Percentiles rank a stretch among this genome's conserved stretches.
Evolutionary conservation across 2,113 vertebrate species (phyloP).

Genomic region (Brachionichthys hirsutus): DNA sequence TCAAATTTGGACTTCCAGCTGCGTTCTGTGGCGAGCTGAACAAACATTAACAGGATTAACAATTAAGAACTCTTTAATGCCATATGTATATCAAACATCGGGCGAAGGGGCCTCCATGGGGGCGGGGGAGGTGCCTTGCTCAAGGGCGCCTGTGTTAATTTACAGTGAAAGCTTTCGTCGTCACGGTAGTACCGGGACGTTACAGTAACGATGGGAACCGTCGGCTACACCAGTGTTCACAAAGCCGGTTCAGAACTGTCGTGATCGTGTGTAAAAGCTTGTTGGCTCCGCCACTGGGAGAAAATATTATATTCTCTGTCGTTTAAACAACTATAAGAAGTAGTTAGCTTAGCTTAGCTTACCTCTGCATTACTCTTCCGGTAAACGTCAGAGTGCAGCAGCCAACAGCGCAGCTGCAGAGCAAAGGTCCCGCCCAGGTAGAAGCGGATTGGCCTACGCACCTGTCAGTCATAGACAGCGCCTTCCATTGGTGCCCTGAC

Average conservation of each 20-base stretch:
- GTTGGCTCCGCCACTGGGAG: neutral
- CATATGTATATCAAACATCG: too few species aligned
- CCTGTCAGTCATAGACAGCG: neutral
- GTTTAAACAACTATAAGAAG: neutral
- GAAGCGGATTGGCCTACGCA: slow-evolving; percentile 6
- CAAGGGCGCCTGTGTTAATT: too few species aligned
- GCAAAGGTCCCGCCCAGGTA: neutral
- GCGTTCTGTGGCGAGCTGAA: too few species aligned
- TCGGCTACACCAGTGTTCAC: slow-evolving; percentile 10
- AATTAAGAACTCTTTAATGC: too few species aligned
- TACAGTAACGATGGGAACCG: neutral
- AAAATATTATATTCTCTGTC: neutral
- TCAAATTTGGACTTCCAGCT: too few species aligned
- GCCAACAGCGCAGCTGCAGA: slow-evolving; percentile 39
- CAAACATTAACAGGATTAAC: too few species aligned
- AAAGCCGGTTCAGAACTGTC: neutral
- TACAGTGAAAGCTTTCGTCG: neutral
- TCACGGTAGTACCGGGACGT: neutral
- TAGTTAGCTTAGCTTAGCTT: slow-evolving; percentile 42
- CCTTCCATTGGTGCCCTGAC: neutral
- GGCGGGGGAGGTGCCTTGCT: too few species aligned
- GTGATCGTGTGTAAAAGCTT: neutral
- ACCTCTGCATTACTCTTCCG: slow-evolving; percentile 25
- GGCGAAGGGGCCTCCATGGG: too few species aligned
- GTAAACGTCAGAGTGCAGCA: slow-evolving; percentile 22